A percentile compares a stretch with the other conserved stretches of the same genome.
Conservation (phyloP, 2,113 vertebrate species). For the Bos javanicus region DNA sequence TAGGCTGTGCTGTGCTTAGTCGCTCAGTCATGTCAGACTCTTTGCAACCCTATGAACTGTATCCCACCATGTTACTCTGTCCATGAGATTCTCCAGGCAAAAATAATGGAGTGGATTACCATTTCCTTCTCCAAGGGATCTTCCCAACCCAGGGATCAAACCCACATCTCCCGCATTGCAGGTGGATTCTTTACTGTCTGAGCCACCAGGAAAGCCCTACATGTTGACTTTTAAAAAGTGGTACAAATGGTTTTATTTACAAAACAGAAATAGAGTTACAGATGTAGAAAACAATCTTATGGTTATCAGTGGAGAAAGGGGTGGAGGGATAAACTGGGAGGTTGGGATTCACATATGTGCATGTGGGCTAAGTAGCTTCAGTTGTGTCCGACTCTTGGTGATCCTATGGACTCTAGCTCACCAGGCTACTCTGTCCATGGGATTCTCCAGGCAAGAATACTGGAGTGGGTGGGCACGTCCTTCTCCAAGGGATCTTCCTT, state of each 20-base stretch:
- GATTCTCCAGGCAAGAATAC: background rate
- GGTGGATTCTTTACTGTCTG: background rate
- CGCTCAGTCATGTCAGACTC: accelerated
- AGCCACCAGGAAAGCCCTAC: background rate
- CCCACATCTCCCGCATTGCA: background rate
- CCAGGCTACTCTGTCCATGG: no score
- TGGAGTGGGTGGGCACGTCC: background rate
- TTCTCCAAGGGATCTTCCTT: background rate
- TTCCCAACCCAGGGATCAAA: background rate
- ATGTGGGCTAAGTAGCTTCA: no score
- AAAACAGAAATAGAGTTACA: background rate
- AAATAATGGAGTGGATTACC: background rate
- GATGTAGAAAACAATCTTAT: background rate
- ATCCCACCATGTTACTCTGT: no score
- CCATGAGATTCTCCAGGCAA: no score
- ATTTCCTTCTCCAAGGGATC: background rate
- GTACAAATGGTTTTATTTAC: no score
- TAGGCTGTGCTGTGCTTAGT: no score
- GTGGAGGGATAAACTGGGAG: background rate
- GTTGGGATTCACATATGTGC: background rate
- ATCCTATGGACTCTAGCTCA: no score
- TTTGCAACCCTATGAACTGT: no score
- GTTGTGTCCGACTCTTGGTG: no score
- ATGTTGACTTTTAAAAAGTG: no score
- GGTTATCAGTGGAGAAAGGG: background rate